Conservation (phyloP, 2,888 invertebrate species). For the Isoperla grammatica region DNA sequence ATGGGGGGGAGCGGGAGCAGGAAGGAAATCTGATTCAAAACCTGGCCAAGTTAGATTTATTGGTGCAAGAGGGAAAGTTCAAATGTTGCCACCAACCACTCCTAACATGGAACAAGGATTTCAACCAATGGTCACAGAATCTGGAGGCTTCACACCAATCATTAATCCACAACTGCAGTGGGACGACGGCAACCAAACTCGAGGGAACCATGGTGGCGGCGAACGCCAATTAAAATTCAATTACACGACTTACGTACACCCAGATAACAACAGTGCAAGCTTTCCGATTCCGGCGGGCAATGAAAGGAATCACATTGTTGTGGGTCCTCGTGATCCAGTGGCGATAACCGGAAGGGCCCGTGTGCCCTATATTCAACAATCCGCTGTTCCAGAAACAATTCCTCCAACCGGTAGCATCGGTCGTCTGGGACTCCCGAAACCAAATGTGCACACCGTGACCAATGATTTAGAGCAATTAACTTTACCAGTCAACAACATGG, state of each 20-base stretch:
- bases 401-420: no score
- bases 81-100: constrained; percentile 46
- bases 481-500: no score
- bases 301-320: no score
- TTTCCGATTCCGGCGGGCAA: no score
- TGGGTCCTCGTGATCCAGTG: no score
- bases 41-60: constrained; percentile 21
- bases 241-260: constrained; percentile 6
- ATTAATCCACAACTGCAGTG: constrained; percentile 42
- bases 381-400: no score
- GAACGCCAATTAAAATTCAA: constrained; percentile 19
- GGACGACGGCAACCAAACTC: not conserved
- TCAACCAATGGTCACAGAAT: constrained; percentile 64
- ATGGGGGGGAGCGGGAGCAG: constrained; percentile 42
- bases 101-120: constrained; percentile 57
- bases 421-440: no score
- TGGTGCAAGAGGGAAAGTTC: constrained; percentile 37
- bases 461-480: no score
- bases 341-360: no score
- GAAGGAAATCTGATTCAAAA: constrained; percentile 43
- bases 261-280: not conserved
- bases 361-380: no score
- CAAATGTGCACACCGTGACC: no score
- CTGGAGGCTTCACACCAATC: constrained; percentile 69
- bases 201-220: not conserved